Base-by-base conservation (phyloP, 2,888 invertebrate species). In the Acrobasis suavella region DNA sequence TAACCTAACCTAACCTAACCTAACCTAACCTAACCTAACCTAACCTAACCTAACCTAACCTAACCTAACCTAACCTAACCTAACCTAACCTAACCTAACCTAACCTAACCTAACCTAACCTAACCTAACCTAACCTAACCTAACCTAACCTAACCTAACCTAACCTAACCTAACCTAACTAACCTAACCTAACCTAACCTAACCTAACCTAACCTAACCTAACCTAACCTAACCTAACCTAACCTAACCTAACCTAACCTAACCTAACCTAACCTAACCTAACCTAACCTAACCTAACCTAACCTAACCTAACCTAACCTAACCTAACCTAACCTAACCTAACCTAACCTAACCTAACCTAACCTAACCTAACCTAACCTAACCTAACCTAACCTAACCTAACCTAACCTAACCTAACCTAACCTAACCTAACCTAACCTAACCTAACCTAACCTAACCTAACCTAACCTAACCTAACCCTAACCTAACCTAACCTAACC, bases 381-480 rank as follows among this genome's bases (percentile, higher is more conserved):
- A 63, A 63, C 66, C 64, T 64, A 64, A 60, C 65, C 62, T 63
- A 62, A 52, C 62, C 63, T 62, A 60, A 60, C 65, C 65, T 63
- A 60, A 60, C 65, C 65, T 65, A 64, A 63, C 67, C 64, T 64
- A 65, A 64, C 65, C 65, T 67, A 64, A 63, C 67, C 56, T 65
- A 63, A 65, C 64, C 66, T 64, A 65, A 64, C 65, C 67, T 64
- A 62, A 65, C 64, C 64, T 64, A 66, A 65, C 67, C 68, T 65
- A 64, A 67, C 67, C 64, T 64, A 65, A 67, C 67, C 68, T 69
- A 67, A 67, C 64, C 59, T 59, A 46, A 63, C 38, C 38, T 38
- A 65, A 62, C 67, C 65, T 67, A 65, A 64, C 67, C 65, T 65
- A 65, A 65, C 65, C 67, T 67, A 65, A 64, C 67, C 59, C 59